phyloP scores from a whole-genome alignment of 2,888 invertebrate genomes.

The Acleris sparsana region DNA sequence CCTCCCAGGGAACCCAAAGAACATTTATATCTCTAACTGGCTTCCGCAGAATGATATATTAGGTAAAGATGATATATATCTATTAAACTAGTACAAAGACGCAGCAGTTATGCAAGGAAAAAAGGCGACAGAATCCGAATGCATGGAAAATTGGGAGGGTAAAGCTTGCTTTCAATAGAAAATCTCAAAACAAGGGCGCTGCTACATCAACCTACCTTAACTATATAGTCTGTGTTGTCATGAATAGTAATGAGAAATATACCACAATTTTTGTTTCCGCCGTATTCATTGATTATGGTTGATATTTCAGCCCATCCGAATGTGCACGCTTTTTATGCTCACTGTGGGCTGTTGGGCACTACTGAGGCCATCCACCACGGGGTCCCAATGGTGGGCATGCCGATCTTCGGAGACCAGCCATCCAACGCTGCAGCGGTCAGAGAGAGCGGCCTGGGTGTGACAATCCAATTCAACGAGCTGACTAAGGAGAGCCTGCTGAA shows the following conservation, averaged over 20 bases:
- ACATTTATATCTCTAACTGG: constrained; percentile 85
- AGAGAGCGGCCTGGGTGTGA: constrained; percentile 78
- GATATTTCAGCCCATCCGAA: constrained; percentile 72
- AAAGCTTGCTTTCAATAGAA: too few relatives aligned
- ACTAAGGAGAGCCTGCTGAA: constrained; percentile 73
- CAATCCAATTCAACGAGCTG: constrained; percentile 69
- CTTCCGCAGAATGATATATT: constrained; percentile 87
- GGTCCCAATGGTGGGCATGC: constrained; percentile 84
- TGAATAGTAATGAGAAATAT: too few relatives aligned
- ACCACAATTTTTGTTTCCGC: too few relatives aligned
- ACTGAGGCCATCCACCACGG: constrained; percentile 84
- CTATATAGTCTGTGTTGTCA: too few relatives aligned
- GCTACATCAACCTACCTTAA: too few relatives aligned
- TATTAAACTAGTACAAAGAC: not conserved
- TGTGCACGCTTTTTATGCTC: constrained; percentile 81
- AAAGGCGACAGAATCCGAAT: too few relatives aligned
- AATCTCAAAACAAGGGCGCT: too few relatives aligned
- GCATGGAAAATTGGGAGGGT: too few relatives aligned
- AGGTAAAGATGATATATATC: constrained; percentile 61
- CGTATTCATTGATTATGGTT: too few relatives aligned
- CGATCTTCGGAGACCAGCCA: constrained; percentile 84
- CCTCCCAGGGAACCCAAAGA: constrained; percentile 81
- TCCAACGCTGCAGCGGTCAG: constrained; percentile 79
- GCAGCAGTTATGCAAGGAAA: too few relatives aligned
- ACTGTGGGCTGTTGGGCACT: constrained; percentile 82